Evolutionary conservation across 2,888 invertebrate species (phyloP).

Genomic region (Apodemia zela): DNA sequence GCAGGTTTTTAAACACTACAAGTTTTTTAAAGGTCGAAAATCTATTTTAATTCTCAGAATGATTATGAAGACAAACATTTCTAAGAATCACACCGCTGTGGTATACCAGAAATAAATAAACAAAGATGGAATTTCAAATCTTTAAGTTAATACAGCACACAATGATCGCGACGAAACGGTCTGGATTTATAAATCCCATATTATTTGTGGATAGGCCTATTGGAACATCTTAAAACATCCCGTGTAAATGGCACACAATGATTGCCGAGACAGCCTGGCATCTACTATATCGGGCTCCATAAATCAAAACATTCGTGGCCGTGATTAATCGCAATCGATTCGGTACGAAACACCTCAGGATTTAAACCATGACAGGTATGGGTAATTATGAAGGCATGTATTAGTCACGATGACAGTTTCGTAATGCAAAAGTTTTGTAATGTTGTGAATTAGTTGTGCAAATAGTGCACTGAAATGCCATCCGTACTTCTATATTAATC

Average conservation of each 20-base stretch:
- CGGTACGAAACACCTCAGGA: slow-evolving; percentile 32
- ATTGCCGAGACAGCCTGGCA: slow-evolving; percentile 40
- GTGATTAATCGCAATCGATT: slow-evolving; percentile 65
- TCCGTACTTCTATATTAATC: too few species aligned
- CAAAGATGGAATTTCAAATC: too few species aligned
- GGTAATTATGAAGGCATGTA: slow-evolving; percentile 29
- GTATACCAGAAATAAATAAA: too few species aligned
- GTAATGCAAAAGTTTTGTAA: slow-evolving; percentile 15
- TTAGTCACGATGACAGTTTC: slow-evolving; percentile 20
- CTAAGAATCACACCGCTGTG: too few species aligned
- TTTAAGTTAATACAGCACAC: not conserved
- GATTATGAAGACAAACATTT: too few species aligned
- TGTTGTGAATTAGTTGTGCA: not conserved
- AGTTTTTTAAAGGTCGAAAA: too few species aligned
- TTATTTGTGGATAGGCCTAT: not conserved
- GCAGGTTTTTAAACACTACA: too few species aligned
- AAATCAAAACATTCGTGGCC: slow-evolving; percentile 69
- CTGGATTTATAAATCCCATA: not conserved
- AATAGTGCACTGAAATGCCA: not conserved
- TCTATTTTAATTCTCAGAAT: too few species aligned
- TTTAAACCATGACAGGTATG: slow-evolving; percentile 36
- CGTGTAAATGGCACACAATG: slow-evolving; percentile 9
- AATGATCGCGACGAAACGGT: not conserved
- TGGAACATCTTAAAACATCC: slow-evolving; percentile 1
- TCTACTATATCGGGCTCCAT: slow-evolving; percentile 46